phyloP scores from a whole-genome alignment of 2,888 invertebrate genomes.

The Meliscaeva auricollis region DNA sequence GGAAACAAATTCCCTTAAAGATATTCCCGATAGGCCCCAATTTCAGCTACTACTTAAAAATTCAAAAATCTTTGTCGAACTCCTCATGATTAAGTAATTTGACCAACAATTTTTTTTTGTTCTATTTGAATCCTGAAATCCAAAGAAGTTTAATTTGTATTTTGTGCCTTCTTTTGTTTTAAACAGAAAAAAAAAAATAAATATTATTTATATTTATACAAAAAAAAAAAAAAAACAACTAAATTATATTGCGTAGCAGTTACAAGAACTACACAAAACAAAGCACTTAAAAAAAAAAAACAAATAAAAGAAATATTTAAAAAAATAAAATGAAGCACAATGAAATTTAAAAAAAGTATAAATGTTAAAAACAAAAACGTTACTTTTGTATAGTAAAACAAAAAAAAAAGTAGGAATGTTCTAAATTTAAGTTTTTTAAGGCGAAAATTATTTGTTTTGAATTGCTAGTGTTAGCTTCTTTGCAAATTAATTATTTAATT shows the following conservation, averaged over 20 bases:
- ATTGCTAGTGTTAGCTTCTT: too few species aligned
- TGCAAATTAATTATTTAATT: too few species aligned
- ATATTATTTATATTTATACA: not conserved
- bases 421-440: constrained; percentile 11
- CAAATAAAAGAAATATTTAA: not conserved
- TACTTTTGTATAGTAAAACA: constrained; percentile 14
- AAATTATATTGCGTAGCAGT: constrained; percentile 8
- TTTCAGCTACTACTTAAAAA: too few species aligned
- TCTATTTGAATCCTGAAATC: not conserved
- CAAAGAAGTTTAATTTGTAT: constrained; percentile 3
- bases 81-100: too few species aligned
- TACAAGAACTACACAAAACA: constrained; percentile 29
- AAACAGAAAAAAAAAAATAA: constrained; percentile 34
- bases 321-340: constrained; percentile 37
- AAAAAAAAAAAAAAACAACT: not conserved
- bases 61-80: too few species aligned
- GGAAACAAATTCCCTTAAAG: too few species aligned
- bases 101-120: constrained; percentile 15
- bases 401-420: constrained; percentile 15
- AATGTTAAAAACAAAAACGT: constrained; percentile 18
- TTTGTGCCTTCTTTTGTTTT: constrained; percentile 60
- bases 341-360: constrained; percentile 39
- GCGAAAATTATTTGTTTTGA: not conserved
- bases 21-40: too few species aligned
- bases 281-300: constrained; percentile 33